phyloP scores from a whole-genome alignment of 2,888 invertebrate species.

The Dyspetes luteomarginatus region DNA sequence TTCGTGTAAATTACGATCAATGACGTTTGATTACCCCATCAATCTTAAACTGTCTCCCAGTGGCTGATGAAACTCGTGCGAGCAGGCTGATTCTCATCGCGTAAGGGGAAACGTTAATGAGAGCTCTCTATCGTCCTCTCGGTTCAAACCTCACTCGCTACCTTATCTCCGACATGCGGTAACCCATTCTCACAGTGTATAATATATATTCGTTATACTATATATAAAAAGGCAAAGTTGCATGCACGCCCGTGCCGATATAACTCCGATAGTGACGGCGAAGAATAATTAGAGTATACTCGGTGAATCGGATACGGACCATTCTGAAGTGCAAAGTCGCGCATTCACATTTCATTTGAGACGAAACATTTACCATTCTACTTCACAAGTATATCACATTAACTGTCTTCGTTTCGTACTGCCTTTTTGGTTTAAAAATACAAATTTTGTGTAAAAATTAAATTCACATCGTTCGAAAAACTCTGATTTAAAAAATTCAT shows the following conservation, averaged over 20 bases:
- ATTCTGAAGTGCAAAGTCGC: slow-evolving; percentile 40
- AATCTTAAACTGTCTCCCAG: slow-evolving; percentile 49
- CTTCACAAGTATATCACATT: too few relatives aligned
- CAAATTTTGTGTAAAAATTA: too few relatives aligned
- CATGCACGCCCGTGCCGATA: slow-evolving; percentile 4
- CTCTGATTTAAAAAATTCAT: too few relatives aligned
- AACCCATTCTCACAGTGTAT: slow-evolving; percentile 29
- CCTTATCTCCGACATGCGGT: slow-evolving; percentile 69
- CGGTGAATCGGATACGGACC: slow-evolving; percentile 45
- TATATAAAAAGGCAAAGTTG: slow-evolving; percentile 31
- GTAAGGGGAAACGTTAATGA: slow-evolving; percentile 72
- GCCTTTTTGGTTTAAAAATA: not conserved
- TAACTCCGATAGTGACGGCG: slow-evolving; percentile 34
- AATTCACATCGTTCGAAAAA: too few relatives aligned
- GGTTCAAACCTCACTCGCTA: slow-evolving; percentile 30
- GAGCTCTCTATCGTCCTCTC: slow-evolving; percentile 70
- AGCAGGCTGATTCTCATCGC: slow-evolving; percentile 40
- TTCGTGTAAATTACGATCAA: slow-evolving; percentile 38
- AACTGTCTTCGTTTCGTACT: not conserved
- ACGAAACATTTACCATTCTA: not conserved
- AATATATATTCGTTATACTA: slow-evolving; percentile 56
- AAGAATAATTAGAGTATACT: slow-evolving; percentile 49
- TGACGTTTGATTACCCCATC: slow-evolving; percentile 72
- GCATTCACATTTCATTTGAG: slow-evolving; percentile 34
- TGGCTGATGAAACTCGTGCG: slow-evolving; percentile 13